phyloP scores from a whole-genome alignment of 2,113 vertebrate genomes.

The Erythrolamprus reginae region DNA sequence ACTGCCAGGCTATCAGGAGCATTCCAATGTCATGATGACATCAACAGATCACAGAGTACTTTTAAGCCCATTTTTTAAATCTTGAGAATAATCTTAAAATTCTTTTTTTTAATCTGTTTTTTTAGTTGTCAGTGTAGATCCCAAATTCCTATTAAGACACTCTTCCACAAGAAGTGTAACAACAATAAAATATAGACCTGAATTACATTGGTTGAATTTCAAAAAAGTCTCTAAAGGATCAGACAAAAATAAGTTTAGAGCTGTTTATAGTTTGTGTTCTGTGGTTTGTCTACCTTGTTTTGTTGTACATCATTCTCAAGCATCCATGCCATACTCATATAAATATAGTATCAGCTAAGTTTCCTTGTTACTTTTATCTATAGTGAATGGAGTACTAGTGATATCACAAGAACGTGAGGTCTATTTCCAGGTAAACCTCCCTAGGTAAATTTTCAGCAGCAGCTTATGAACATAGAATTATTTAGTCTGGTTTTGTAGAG shows the following conservation, averaged over 20 bases:
- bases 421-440: background rate
- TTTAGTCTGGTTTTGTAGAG: background rate
- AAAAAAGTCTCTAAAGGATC: background rate
- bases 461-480: background rate
- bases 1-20: background rate
- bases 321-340: background rate
- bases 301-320: background rate
- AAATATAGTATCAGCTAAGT: background rate
- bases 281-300: background rate
- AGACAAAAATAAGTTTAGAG: background rate
- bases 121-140: background rate
- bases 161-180: background rate
- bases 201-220: background rate
- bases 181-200: background rate
- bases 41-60: background rate
- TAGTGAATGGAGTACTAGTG: background rate
- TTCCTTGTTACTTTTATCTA: background rate
- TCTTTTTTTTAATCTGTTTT: background rate
- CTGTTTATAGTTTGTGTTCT: background rate
- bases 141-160: background rate
- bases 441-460: accelerated
- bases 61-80: background rate
- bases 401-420: background rate
- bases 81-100: background rate
- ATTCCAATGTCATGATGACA: background rate